Base-by-base conservation (phyloP, 1,140 invertebrate genomes). In the Procambarus clarkii region DNA sequence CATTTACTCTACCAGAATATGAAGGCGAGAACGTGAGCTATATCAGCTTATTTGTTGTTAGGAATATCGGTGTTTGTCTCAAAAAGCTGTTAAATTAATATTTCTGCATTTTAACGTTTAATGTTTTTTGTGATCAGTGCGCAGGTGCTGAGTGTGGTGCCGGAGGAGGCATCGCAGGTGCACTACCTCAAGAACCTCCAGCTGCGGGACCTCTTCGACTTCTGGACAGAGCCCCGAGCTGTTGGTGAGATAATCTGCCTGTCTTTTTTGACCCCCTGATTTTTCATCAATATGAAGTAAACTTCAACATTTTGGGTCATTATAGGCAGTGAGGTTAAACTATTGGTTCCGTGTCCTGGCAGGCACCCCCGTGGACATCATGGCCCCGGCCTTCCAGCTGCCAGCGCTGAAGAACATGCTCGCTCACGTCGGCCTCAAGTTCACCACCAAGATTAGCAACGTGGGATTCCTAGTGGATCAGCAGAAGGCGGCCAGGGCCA, bases 321-420 rank as follows among this genome's bases (percentile, higher is more conserved):
- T 34, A 34, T 34, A 34, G 34, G 34, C 34, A 0, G 34, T 34
- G 34, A 34, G 34, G 34, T 34, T 34, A 34, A 34, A 34, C 34
- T 34, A 1, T 34, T 34, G 34, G 34, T 34, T 34, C 34, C 34
- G 34, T 34, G 34, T 34, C 34, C 74, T 58, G 9, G 8, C 82
- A 91, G 88, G 81, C 24, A 15, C 15, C 15, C 88, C 88, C 0
- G 88, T 91, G n/a, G 88, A 91, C 88, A 85, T 91, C 81, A 84
- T 91, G 88, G 74, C 58, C 54, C 13, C 46, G 34, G 60, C 79
- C 46, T 84, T 46, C 50, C 44, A 78, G 60, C 34, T 85, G 54
- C 81, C 81, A 24, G 18, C 48, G 9, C n/a, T 91, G 81, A 79
- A 77, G 74, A 45, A 71, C 9, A 48, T 54, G 0, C 58, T 91